Percentiles rank a stretch among this genome's conserved stretches.
These are phyloP conservation scores for Ochropacha duplaris DNA, from an alignment of 2,888 invertebrate genomes.

Conservation along the genomic window DNA sequence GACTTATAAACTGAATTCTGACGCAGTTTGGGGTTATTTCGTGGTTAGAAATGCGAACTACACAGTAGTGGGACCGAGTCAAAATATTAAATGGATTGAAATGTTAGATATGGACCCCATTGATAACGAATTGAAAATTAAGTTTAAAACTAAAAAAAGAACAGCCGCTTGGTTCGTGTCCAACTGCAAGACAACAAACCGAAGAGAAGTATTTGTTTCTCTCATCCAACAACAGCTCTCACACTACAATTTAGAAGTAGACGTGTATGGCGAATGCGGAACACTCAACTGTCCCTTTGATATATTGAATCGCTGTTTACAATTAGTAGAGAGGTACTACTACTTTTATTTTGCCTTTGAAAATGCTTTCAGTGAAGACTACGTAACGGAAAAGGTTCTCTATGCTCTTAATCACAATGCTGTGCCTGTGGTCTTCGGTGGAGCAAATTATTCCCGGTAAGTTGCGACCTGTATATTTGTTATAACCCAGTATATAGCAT, in stretches of 20 bases:
- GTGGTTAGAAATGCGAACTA: constrained; percentile 43
- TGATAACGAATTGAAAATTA: constrained; percentile 27
- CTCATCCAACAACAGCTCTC: constrained; percentile 38
- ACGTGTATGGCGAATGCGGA: constrained; percentile 61
- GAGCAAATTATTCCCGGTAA: constrained; percentile 83
- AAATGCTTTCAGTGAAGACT: constrained; percentile 64
- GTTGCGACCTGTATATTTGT: neutral
- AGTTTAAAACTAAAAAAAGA: constrained; percentile 37
- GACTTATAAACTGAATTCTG: constrained; percentile 65
- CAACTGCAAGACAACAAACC: constrained; percentile 52
- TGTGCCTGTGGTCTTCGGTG: constrained; percentile 86
- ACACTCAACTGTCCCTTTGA: constrained; percentile 44
- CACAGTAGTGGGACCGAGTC: constrained; percentile 48
- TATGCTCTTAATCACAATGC: constrained; percentile 81
- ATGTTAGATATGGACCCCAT: constrained; percentile 37
- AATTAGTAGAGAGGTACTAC: constrained; percentile 48
- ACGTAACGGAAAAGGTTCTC: constrained; percentile 65
- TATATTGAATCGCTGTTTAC: constrained; percentile 46
- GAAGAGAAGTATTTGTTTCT: constrained; percentile 47
- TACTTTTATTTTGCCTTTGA: constrained; percentile 70
- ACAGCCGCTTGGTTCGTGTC: constrained; percentile 65
- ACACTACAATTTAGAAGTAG: constrained; percentile 44
- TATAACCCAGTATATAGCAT: too few species aligned
- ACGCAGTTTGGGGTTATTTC: constrained; percentile 59
- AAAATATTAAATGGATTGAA: constrained; percentile 43